Conservation (phyloP, 2,888 invertebrate species). For the Phlogophora meticulosa region DNA sequence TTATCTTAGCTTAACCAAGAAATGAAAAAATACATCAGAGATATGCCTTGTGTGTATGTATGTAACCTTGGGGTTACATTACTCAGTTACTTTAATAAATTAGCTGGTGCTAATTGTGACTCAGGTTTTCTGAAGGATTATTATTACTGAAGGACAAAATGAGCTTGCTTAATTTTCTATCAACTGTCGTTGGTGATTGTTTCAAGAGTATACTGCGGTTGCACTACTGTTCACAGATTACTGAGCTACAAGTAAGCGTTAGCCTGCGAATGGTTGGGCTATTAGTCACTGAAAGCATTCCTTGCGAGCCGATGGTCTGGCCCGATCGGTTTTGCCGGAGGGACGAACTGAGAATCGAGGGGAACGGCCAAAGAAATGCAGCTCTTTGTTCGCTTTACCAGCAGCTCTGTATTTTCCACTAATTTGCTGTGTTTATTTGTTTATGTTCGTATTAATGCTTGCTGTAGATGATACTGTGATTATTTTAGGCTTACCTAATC, state of each 20-base stretch:
- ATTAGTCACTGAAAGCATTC: conserved; percentile 89
- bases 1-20: background rate
- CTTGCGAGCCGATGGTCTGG: conserved; percentile 80
- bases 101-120: too few species aligned
- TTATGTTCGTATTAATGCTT: conserved; percentile 25
- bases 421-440: conserved; percentile 43
- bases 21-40: too few species aligned
- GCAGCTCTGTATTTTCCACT: conserved; percentile 55
- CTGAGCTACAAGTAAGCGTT: conserved; percentile 70
- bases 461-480: conserved; percentile 9
- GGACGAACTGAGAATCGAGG: conserved; percentile 58
- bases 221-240: conserved; percentile 45
- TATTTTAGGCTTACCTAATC: conserved; percentile 16
- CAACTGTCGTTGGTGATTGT: background rate
- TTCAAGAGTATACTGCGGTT: conserved; percentile 26
- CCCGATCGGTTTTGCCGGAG: conserved; percentile 60
- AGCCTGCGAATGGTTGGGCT: conserved; percentile 78
- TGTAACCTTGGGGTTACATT: too few species aligned
- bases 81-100: too few species aligned
- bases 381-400: conserved; percentile 56
- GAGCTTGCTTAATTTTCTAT: background rate
- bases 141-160: too few species aligned
- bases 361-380: conserved; percentile 64
- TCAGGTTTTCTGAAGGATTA: too few species aligned
- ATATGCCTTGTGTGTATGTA: too few species aligned